Percentiles rank a stretch among this genome's conserved stretches.
These are phyloP conservation scores for Syngnathus rostellatus DNA, from an alignment of 2,797 vertebrate genomes.

Conservation along the genomic window DNA sequence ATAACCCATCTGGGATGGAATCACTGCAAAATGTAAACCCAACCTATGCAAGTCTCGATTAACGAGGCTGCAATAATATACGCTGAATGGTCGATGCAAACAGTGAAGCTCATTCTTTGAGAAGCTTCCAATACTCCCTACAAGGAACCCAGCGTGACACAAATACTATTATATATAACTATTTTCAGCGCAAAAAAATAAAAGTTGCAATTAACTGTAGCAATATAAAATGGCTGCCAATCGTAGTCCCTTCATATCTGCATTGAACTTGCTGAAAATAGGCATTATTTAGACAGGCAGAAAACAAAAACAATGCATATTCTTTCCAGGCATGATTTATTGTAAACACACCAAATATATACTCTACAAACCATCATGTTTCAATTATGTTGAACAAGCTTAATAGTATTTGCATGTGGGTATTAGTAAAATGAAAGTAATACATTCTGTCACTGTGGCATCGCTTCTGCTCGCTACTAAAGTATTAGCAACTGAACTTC, in stretches of 20 bases:
- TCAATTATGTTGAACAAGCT: constrained; percentile 79
- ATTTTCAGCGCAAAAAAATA: no score
- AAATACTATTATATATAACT: no score
- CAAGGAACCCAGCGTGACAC: no score
- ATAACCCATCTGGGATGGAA: no score
- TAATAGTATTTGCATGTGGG: constrained; percentile 77
- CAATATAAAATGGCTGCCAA: no score
- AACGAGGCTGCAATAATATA: no score
- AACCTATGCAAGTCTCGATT: no score
- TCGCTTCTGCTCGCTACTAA: constrained; percentile 72
- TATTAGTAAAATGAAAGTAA: constrained; percentile 90
- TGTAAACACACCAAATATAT: constrained; percentile 97
- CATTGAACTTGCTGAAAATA: background rate
- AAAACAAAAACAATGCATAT: background rate
- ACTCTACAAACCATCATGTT: constrained; percentile 91
- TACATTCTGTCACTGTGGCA: constrained; percentile 89
- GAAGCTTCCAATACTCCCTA: no score
- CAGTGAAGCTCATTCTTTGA: no score
- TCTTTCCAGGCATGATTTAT: constrained; percentile 95
- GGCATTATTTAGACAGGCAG: background rate
- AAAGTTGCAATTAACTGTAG: no score
- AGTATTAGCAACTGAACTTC: constrained; percentile 70
- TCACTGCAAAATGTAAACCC: no score
- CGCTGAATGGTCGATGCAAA: no score
- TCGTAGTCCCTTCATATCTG: background rate